phyloP scores from a whole-genome alignment of 2,113 vertebrate genomes.

The Hyperoodon ampullatus region DNA sequence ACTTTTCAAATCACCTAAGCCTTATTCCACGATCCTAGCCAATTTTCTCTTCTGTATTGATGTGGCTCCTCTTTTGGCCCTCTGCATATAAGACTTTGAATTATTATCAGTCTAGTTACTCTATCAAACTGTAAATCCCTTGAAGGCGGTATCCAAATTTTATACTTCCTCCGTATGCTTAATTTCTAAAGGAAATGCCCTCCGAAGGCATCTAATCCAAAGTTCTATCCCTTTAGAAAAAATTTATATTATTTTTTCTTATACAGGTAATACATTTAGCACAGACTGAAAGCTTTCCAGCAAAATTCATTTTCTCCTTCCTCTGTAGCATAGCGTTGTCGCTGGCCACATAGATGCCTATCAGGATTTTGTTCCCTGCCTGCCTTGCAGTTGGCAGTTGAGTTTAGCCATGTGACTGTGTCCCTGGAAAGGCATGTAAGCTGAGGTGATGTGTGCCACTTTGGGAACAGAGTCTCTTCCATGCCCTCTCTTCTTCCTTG shows the following conservation, averaged over 20 bases:
- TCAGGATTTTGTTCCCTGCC: background rate
- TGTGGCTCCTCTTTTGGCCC: background rate
- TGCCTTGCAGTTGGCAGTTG: background rate
- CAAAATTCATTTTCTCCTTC: constrained; percentile 40
- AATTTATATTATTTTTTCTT: background rate
- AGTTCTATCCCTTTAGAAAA: background rate
- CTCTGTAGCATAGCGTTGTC: background rate
- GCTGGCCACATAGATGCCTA: background rate
- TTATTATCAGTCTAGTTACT: background rate
- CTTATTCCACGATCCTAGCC: background rate
- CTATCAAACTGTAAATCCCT: background rate
- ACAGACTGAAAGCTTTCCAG: background rate
- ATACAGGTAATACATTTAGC: background rate
- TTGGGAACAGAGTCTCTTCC: background rate
- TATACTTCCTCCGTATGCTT: background rate
- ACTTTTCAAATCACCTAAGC: background rate
- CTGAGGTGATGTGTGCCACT: background rate
- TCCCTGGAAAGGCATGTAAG: background rate
- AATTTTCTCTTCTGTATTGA: background rate
- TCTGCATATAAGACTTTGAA: background rate
- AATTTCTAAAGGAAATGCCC: background rate
- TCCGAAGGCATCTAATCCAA: background rate
- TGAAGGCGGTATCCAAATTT: background rate
- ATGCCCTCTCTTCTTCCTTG: background rate
- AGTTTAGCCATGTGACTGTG: background rate